Evolutionary conservation across 1,140 invertebrate species (phyloP).

Genomic region (Scylla paramamosain): DNA sequence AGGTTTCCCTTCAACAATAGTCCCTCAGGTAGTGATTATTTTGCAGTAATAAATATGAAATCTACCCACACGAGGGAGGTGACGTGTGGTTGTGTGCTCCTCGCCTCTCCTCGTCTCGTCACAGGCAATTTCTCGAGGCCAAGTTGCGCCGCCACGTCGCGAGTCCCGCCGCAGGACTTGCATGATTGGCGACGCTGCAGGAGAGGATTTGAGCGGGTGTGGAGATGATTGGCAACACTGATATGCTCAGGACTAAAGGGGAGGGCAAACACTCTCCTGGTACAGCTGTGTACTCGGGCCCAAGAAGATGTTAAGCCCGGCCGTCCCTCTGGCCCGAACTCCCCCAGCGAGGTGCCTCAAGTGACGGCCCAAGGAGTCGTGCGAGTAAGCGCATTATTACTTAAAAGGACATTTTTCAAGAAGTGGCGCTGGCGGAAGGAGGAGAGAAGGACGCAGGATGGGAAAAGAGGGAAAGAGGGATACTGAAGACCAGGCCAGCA

Average conservation of each 20-base stretch:
- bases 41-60: not conserved
- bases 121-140: not conserved
- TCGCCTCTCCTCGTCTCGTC: not conserved
- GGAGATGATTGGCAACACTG: constrained; percentile 53
- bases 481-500: not conserved
- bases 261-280: constrained; percentile 23
- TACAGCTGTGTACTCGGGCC: constrained; percentile 41
- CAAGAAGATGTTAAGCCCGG: constrained; percentile 36
- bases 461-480: not conserved
- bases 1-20: not conserved
- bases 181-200: constrained; percentile 52
- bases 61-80: not conserved
- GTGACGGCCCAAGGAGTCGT: not conserved
- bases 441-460: not conserved
- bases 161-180: not conserved
- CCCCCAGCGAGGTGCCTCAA: not conserved
- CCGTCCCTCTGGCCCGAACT: not conserved
- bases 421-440: not conserved
- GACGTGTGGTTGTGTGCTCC: not conserved
- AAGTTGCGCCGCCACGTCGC: not conserved
- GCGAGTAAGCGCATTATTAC: not conserved
- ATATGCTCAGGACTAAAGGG: constrained; percentile 57
- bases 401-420: not conserved
- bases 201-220: not conserved
- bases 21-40: not conserved